A percentile compares a stretch with the other conserved stretches of the same genome.
Conservation (phyloP, 2,797 vertebrate species). For the Semotilus atromaculatus region DNA sequence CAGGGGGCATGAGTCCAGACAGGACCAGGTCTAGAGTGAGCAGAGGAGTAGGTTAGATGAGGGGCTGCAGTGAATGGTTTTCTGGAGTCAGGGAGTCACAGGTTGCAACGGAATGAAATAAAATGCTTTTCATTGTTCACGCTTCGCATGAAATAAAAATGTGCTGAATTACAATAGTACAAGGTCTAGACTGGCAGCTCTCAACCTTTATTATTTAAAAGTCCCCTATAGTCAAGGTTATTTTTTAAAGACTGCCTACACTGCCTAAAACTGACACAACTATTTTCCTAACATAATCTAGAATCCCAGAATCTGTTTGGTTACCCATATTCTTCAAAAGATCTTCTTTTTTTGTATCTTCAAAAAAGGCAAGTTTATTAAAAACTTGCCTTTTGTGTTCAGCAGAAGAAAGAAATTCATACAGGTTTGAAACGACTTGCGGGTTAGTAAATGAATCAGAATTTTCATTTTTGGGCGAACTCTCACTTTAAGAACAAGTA, state of each 20-base stretch:
- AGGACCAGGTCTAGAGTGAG: conserved; percentile 16
- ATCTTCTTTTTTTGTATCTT: no score
- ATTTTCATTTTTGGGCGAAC: no score
- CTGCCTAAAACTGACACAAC: neutral
- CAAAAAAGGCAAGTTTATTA: no score
- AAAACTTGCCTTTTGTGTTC: neutral
- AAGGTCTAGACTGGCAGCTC: neutral
- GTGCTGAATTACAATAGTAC: conserved; percentile 9
- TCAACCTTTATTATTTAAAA: conserved; percentile 6
- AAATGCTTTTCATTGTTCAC: neutral
- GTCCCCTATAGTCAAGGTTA: neutral
- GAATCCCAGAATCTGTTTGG: no score
- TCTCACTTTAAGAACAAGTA: neutral
- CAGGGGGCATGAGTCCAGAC: conserved; percentile 24
- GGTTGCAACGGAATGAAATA: neutral
- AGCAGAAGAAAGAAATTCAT: neutral
- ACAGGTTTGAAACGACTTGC: neutral
- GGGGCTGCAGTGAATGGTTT: neutral
- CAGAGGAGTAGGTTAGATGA: neutral
- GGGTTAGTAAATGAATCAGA: neutral
- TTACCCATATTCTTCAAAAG: no score
- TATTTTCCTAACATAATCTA: neutral
- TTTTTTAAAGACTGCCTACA: neutral
- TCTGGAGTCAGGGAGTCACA: neutral
- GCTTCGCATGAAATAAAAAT: conserved; percentile 16